Evolutionary conservation across 2,888 invertebrate genomes (phyloP).

Genomic region (Chirona hameri): DNA sequence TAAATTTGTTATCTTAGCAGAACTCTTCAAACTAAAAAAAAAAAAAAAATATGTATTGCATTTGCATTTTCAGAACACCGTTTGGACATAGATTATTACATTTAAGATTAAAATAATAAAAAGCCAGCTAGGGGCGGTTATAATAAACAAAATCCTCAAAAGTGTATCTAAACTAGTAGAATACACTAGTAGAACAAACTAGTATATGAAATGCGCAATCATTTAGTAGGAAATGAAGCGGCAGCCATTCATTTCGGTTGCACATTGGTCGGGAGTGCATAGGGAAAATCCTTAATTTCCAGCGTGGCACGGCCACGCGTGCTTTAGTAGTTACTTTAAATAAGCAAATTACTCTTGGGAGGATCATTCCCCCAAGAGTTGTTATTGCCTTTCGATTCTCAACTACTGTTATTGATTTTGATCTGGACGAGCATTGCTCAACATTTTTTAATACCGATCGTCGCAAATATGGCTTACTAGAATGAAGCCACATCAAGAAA

Average conservation of each 20-base stretch:
- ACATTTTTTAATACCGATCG: background rate
- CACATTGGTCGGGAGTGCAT: no score
- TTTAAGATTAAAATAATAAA: no score
- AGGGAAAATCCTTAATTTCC: background rate
- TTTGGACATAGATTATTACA: background rate
- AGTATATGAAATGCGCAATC: no score
- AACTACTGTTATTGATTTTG: background rate
- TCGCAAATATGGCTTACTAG: constrained; percentile 9
- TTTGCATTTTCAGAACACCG: no score
- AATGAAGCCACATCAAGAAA: background rate
- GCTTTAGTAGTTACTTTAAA: background rate
- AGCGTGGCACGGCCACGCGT: background rate
- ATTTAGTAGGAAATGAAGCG: background rate
- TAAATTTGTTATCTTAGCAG: no score
- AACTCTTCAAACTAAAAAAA: no score
- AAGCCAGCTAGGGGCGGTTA: no score
- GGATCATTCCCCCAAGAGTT: background rate
- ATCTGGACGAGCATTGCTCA: background rate
- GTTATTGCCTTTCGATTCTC: background rate
- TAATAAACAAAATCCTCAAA: no score
- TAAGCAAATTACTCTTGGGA: background rate
- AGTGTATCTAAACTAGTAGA: no score
- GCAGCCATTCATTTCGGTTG: constrained; percentile 3
- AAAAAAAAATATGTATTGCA: no score
- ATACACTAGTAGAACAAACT: background rate